Percentiles rank a stretch among this genome's conserved stretches.
Conservation (phyloP, 2,797 vertebrate genomes). For the Erithacus rubecula region DNA sequence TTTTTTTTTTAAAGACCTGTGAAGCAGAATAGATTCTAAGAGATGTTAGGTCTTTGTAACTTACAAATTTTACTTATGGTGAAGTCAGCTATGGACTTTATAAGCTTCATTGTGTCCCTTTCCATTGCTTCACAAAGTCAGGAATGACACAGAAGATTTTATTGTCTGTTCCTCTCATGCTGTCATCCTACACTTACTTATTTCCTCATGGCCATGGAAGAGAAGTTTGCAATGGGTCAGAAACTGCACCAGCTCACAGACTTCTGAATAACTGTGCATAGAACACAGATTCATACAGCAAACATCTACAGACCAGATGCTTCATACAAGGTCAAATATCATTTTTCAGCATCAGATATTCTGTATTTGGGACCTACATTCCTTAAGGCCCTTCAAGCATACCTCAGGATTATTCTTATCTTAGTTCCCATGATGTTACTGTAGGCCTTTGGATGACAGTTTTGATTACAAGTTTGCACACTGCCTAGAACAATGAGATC, state of each 20-base stretch:
- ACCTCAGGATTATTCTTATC: background rate
- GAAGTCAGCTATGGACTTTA: background rate
- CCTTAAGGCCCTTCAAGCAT: background rate
- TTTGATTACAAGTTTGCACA: slow-evolving; percentile 2
- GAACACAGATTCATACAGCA: background rate
- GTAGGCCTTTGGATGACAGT: background rate
- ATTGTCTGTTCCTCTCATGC: background rate
- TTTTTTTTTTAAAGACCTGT: background rate
- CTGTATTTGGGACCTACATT: background rate
- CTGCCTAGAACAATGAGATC: slow-evolving; percentile 5
- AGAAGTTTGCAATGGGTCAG: background rate
- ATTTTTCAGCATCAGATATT: background rate
- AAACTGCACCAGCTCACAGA: background rate
- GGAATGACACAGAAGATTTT: background rate
- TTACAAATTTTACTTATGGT: background rate
- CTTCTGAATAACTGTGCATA: background rate
- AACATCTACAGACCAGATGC: background rate
- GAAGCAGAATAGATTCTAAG: background rate
- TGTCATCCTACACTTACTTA: background rate
- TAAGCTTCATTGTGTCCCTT: background rate
- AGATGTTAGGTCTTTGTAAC: background rate
- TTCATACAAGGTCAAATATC: background rate
- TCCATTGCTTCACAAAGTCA: background rate
- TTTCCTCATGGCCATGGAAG: background rate
- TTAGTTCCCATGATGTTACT: background rate